Conservation (phyloP, 1,140 invertebrate species). For the Bombus soroeensis region DNA sequence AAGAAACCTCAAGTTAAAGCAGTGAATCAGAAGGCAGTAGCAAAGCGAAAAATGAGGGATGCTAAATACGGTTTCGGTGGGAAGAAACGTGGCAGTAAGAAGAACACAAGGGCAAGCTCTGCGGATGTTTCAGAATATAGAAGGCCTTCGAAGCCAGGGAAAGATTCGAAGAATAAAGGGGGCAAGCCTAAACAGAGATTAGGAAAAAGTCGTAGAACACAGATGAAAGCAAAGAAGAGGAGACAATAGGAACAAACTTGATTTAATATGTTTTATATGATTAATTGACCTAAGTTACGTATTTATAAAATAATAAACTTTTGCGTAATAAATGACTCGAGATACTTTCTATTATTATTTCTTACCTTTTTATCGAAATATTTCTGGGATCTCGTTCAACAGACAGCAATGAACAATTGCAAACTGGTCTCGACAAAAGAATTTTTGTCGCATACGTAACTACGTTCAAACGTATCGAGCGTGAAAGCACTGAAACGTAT, state of each 20-base stretch:
- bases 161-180: conserved; percentile 67
- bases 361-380: conserved; percentile 27
- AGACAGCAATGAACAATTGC: conserved; percentile 41
- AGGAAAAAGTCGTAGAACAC: conserved; percentile 85
- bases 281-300: too few relatives aligned
- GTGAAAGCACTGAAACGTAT: not conserved
- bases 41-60: conserved; percentile 89
- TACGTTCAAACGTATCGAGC: conserved; percentile 15
- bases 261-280: not conserved
- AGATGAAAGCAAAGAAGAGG: conserved; percentile 83
- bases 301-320: conserved; percentile 28
- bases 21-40: conserved; percentile 81
- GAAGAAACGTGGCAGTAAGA: conserved; percentile 95
- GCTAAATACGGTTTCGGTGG: conserved; percentile 97
- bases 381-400: not conserved
- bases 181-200: conserved; percentile 79
- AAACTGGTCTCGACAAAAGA: conserved; percentile 27
- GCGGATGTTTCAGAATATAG: conserved; percentile 86
- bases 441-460: conserved; percentile 21
- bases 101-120: conserved; percentile 93
- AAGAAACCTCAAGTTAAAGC: conserved; percentile 75
- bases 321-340: not conserved
- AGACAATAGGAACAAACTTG: conserved; percentile 5
- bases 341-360: not conserved
- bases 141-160: conserved; percentile 80